Evolutionary conservation across 2,113 vertebrate species (phyloP).

Genomic region (Pleuronectes platessa): DNA sequence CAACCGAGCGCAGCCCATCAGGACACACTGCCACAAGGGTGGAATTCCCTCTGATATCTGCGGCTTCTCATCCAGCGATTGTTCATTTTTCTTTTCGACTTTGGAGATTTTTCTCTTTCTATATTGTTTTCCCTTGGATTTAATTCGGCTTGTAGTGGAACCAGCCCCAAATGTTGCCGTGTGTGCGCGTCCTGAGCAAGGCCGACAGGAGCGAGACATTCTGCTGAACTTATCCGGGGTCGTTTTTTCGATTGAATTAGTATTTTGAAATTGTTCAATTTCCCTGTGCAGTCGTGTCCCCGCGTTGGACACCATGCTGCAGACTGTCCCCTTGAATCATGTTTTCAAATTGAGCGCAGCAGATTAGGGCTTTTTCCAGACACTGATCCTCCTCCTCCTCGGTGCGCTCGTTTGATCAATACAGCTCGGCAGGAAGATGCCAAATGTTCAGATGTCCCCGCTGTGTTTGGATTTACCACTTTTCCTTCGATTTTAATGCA

Average conservation of each 20-base stretch:
- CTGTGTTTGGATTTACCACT: conserved; percentile 67
- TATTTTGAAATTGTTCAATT: not conserved
- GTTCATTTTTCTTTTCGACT: conserved; percentile 2
- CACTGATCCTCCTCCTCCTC: conserved; percentile 17
- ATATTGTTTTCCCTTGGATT: conserved; percentile 24
- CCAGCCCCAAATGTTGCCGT: conserved; percentile 39
- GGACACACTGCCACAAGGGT: conserved; percentile 56
- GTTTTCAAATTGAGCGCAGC: conserved; percentile 57
- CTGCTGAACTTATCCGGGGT: conserved; percentile 42
- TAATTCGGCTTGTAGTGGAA: conserved; percentile 33
- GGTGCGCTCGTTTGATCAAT: conserved; percentile 2
- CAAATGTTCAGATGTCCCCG: conserved; percentile 38
- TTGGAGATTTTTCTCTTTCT: conserved; percentile 26
- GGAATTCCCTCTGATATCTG: conserved; percentile 39
- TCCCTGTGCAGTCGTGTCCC: not conserved
- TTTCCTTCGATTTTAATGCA: conserved; percentile 62
- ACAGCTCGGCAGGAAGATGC: conserved; percentile 39
- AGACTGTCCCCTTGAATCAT: conserved; percentile 39
- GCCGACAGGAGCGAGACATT: conserved; percentile 47
- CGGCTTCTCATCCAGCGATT: not conserved
- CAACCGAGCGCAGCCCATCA: conserved; percentile 49
- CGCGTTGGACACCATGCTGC: conserved; percentile 66
- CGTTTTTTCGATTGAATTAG: too few relatives aligned
- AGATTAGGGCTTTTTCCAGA: conserved; percentile 34
- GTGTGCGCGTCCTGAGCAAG: conserved; percentile 19